Conservation (phyloP, 2,113 vertebrate genomes). For the Gallinago media region DNA sequence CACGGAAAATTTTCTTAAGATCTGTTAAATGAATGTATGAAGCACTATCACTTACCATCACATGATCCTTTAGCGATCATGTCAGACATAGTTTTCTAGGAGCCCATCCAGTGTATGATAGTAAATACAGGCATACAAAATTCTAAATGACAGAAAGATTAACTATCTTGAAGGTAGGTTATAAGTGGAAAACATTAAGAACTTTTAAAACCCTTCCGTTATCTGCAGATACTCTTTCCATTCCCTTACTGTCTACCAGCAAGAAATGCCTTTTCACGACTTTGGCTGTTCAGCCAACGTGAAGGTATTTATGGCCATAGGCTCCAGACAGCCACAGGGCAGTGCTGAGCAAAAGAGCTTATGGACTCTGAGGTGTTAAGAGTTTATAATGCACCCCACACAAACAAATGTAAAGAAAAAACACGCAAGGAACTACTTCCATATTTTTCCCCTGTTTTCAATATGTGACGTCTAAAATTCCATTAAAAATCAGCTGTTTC, state of each 20-base stretch:
- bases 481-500: neutral
- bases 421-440: neutral
- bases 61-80: neutral
- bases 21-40: neutral
- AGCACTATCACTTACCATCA: neutral
- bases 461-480: neutral
- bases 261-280: neutral
- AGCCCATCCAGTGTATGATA: too few relatives aligned
- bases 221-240: neutral
- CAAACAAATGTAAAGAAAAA: neutral
- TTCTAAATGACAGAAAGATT: neutral
- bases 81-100: neutral
- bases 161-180: neutral
- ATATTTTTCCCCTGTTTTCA: neutral
- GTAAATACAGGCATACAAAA: neutral
- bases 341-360: neutral
- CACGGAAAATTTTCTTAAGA: neutral
- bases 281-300: neutral
- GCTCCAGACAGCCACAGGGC: neutral
- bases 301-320: neutral
- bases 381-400: neutral
- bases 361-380: neutral
- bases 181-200: neutral
- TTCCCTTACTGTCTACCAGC: neutral
- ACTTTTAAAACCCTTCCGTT: neutral